These are phyloP conservation scores for Drosophila neoperkinsi DNA, from an alignment of 2,888 invertebrate species.

Conservation along the genomic window DNA sequence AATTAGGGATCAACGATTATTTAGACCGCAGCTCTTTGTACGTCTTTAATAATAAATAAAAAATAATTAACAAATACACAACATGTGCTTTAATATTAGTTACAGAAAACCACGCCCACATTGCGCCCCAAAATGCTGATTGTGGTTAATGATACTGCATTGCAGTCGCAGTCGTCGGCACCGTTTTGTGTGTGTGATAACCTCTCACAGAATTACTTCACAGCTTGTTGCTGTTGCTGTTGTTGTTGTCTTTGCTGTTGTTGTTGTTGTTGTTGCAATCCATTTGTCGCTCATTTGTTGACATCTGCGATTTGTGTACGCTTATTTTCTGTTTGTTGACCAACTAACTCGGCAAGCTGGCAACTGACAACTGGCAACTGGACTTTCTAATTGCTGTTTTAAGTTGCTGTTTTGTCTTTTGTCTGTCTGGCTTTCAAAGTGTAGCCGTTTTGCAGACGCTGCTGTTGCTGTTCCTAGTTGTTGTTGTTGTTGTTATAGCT, in stretches of 20 bases:
- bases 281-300: slow-evolving; percentile 64
- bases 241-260: slow-evolving; percentile 4
- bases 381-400: slow-evolving; percentile 75
- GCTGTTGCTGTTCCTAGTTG: slow-evolving; percentile 17
- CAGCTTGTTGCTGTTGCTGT: slow-evolving; percentile 9
- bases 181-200: slow-evolving; percentile 37
- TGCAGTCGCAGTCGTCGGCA: slow-evolving; percentile 4
- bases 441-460: slow-evolving; percentile 49
- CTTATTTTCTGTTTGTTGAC: slow-evolving; percentile 56
- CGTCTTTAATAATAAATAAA: background rate
- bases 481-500: slow-evolving; percentile 27
- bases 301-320: slow-evolving; percentile 63
- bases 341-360: slow-evolving; percentile 29
- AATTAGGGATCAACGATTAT: background rate
- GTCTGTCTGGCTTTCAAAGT: slow-evolving; percentile 28
- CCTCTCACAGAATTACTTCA: slow-evolving; percentile 47
- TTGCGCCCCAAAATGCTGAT: slow-evolving; percentile 1
- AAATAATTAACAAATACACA: background rate
- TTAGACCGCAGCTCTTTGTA: background rate
- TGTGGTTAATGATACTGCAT: slow-evolving; percentile 40
- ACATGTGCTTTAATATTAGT: slow-evolving; percentile 1
- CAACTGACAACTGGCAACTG: slow-evolving; percentile 41
- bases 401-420: slow-evolving; percentile 53
- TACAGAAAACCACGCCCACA: background rate
- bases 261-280: slow-evolving; percentile 36